Evolutionary conservation across 2,113 vertebrate genomes (phyloP), one percentile per base, ranked within the genome.

Genomic region (Dipodomys ordii): DNA sequence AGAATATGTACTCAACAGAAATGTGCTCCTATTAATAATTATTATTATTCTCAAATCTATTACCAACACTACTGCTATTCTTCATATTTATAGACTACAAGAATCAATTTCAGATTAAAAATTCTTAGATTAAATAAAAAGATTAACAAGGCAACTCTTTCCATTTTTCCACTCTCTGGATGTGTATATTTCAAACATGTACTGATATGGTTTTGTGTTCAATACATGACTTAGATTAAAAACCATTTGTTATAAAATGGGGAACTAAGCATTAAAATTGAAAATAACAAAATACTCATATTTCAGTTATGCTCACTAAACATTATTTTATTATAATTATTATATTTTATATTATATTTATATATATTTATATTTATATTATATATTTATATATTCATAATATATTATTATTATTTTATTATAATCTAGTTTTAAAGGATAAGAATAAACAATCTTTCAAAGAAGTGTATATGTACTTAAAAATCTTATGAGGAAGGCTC

Each of bases 161-260:
- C 46, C 10, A 57, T 71, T 60, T 95, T 78, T 35, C 74, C 12
- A 80, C 12, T 49, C 49, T 49, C 49, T 10, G 28, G 23, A 62
- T 62, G 20, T 8, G 93, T 8, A 92, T 30, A 92, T 78, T 92
- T 82, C 27, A 68, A 85, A 72, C 80, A 25, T 30, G 84, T 57
- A 77, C 9, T 60, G 57, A 12, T 62, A 88, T 39, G 8, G 73
- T 89, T 94, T 87, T 81, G 53, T 23, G 20, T 92, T 49, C 87
- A 60, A 83, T 76, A n/a, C 6, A 92, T 9, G 81, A 53, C 19
- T 79, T 92, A n/a, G 32, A 77, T 84, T 87, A 94, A 96, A 90
- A 35, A 90, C 25, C 19, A 82, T 62, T 57, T 68, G 27, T 27
- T 82, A 90, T 68, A 28, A 90, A 90, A 95, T 49, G 73, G 35